Evolutionary conservation across 2,888 invertebrate species (phyloP).

Genomic region (Dichetophora obliterata): DNA sequence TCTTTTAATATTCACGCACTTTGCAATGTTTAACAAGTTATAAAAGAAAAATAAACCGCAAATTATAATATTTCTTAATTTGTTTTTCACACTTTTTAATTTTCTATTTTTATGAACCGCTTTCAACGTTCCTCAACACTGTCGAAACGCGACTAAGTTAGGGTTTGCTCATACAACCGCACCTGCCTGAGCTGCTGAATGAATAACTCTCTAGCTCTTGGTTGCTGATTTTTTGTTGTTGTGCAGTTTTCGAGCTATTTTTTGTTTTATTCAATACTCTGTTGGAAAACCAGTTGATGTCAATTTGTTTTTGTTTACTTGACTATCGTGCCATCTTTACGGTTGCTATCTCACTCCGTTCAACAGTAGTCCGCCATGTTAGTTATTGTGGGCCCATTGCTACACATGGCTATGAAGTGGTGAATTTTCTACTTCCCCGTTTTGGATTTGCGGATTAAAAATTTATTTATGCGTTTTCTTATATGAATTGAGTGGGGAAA

Average conservation of each 20-base stretch:
- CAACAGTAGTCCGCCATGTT: conserved; percentile 31
- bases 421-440: not conserved
- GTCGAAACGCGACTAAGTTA: conserved; percentile 64
- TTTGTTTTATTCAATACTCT: conserved; percentile 51
- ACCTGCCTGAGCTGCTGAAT: conserved; percentile 57
- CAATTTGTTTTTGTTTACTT: conserved; percentile 6
- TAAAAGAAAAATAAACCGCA: not conserved
- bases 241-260: conserved; percentile 42
- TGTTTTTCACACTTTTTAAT: conserved; percentile 7
- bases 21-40: not conserved
- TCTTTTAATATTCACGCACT: not conserved
- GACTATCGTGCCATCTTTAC: not conserved
- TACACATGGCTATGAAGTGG: not conserved
- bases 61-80: conserved; percentile 27
- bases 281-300: conserved; percentile 13
- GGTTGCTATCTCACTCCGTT: not conserved
- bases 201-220: conserved; percentile 30
- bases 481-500: not conserved
- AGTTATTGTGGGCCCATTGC: not conserved
- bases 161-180: conserved; percentile 51
- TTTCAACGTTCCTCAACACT: conserved; percentile 60
- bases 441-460: conserved; percentile 1
- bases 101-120: conserved; percentile 46
- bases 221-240: conserved; percentile 34
- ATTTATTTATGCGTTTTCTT: not conserved